Conservation (phyloP, 2,797 vertebrate species). For the Cossypha polioptera region DNA sequence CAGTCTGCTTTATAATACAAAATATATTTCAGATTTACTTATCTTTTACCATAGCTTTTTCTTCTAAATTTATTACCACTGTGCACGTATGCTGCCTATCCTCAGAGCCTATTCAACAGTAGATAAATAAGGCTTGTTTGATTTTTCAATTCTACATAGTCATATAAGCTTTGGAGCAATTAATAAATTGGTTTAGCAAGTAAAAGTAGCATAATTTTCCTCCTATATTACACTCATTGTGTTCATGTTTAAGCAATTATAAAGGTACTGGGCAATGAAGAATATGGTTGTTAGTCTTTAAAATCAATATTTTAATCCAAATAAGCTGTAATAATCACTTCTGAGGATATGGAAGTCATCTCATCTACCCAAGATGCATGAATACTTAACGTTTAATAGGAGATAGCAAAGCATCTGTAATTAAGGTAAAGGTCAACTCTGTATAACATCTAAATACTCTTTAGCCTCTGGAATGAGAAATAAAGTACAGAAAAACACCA, state of each 20-base stretch:
- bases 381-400: not conserved
- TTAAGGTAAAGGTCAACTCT: not conserved
- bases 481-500: not conserved
- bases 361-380: not conserved
- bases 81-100: not conserved
- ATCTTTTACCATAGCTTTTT: not conserved
- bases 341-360: not conserved
- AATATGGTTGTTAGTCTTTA: not conserved
- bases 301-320: constrained; percentile 5
- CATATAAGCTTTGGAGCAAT: not conserved
- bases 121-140: not conserved
- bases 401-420: not conserved
- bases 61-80: not conserved
- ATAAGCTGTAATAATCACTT: not conserved
- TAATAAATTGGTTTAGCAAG: not conserved
- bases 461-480: not conserved
- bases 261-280: not conserved
- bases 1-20: not conserved
- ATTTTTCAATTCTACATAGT: not conserved
- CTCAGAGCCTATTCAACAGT: not conserved
- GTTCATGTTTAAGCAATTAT: not conserved
- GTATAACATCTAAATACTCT: not conserved
- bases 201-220: not conserved
- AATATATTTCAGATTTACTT: not conserved
- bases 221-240: not conserved